phyloP scores from a whole-genome alignment of 1,140 invertebrate genomes.

The Pogonognathellus flavescens region DNA sequence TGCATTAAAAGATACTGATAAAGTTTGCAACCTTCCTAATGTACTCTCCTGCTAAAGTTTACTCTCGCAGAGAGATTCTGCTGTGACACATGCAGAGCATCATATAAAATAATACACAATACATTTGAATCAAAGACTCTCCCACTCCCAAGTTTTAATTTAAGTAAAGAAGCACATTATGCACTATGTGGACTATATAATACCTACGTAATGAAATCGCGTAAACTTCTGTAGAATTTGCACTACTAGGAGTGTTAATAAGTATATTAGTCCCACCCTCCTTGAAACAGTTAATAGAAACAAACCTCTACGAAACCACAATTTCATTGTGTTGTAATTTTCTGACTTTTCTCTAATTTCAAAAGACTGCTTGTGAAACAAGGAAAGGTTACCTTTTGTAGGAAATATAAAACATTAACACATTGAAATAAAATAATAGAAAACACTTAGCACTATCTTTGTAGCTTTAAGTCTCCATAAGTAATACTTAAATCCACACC shows the following conservation, averaged over 20 bases:
- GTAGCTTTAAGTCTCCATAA: not conserved
- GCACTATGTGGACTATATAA: too few relatives aligned
- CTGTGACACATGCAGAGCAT: not conserved
- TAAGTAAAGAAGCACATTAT: too few relatives aligned
- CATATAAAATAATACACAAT: not conserved
- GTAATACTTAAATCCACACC: constrained; percentile 48
- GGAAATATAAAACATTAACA: not conserved
- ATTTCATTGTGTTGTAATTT: not conserved
- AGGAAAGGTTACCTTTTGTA: not conserved
- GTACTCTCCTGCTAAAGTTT: not conserved
- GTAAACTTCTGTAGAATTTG: too few relatives aligned
- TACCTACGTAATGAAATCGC: too few relatives aligned
- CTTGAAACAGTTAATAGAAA: too few relatives aligned
- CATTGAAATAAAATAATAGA: constrained; percentile 15
- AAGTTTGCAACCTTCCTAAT: not conserved
- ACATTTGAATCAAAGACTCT: not conserved
- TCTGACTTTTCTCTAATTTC: constrained; percentile 11
- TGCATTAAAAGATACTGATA: not conserved
- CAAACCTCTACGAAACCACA: too few relatives aligned
- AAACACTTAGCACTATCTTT: not conserved
- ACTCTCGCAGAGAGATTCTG: not conserved
- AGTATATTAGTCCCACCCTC: too few relatives aligned
- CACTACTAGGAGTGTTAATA: too few relatives aligned
- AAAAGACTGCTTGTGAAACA: not conserved
- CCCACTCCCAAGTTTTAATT: not conserved